Percentiles rank a stretch among this genome's conserved stretches.
Conservation (phyloP, 64 coral and sea anemone genomes). For the Exaiptasia diaphana region DNA sequence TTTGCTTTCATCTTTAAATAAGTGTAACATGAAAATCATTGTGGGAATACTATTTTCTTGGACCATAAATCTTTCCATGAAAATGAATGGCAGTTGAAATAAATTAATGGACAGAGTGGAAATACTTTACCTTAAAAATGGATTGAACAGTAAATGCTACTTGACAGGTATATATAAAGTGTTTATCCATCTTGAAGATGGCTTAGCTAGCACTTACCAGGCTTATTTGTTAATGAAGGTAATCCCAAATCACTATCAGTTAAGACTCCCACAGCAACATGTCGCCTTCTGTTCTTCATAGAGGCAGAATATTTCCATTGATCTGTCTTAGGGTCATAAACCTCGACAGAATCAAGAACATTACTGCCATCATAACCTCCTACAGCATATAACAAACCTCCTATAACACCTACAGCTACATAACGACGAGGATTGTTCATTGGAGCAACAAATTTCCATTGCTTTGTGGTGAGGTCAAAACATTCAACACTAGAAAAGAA, state of each 20-base stretch:
- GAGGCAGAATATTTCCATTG: slow-evolving; percentile 57
- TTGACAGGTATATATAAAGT: too few species aligned
- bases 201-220: too few species aligned
- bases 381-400: slow-evolving; percentile 72
- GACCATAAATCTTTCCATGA: too few species aligned
- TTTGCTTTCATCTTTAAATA: too few species aligned
- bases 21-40: too few species aligned
- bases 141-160: too few species aligned
- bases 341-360: slow-evolving; percentile 77
- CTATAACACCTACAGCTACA: slow-evolving; percentile 64
- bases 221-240: background rate
- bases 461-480: slow-evolving; percentile 58
- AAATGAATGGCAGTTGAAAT: too few species aligned
- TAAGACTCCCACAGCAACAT: slow-evolving; percentile 80
- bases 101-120: too few species aligned
- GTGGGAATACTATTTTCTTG: too few species aligned
- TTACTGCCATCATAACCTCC: slow-evolving; percentile 83
- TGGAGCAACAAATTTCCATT: slow-evolving; percentile 83
- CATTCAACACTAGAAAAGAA: slow-evolving; percentile 71
- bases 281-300: slow-evolving; percentile 62
- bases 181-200: too few species aligned
- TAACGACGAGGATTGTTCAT: slow-evolving; percentile 72
- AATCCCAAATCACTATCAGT: background rate
- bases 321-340: slow-evolving; percentile 72
- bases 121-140: too few species aligned